Evolutionary conservation across 2,113 vertebrate species (phyloP), one percentile per base, ranked within the genome.

Genomic region (Antigone vipio): DNA sequence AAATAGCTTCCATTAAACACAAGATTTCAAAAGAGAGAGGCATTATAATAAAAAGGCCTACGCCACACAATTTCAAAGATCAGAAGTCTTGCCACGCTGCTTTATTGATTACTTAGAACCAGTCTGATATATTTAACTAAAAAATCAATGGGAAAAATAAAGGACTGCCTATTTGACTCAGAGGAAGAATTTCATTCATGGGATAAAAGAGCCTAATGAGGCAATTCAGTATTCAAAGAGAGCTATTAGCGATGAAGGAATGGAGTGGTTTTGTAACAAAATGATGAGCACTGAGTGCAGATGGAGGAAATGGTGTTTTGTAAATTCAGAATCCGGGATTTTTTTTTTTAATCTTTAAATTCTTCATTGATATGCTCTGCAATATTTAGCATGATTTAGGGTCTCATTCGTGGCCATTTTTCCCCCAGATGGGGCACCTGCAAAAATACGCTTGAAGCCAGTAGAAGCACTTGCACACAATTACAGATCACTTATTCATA

Each of bases 191-290:
- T 95, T 84, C 53, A 82, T 96, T 96, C 92, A 88, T 1, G 27
- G 71, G 67, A 97, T 95, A 92, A 97, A 89, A 94, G 89, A 95
- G 52, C 42, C 59, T 97, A 97, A 97, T 97, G 94, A 95, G 74
- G 91, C 93, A 85, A 85, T 97, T 97, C 91, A 95, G 85, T 58
- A 93, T 89, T 95, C 93, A 97, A 89, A 97, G 85, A 83, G 53
- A 94, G 89, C 76, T 84, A 89, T 97, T 95, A 94, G 79, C 6
- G 8, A 59, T 55, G 82, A 93, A 88, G 67, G 40, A 93, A 92
- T 95, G 79, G 91, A 95, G 73, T 49, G 76, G 71, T 42, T 97
- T 83, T 81, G 84, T 96, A 96, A 95, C 85, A 87, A 93, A 85
- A 90, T 58, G 60, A 93, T 87, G 78, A 96, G 85, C 59, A 90